Evolutionary conservation across 2,113 vertebrate genomes (phyloP).

Genomic region (Tenrec ecaudatus): DNA sequence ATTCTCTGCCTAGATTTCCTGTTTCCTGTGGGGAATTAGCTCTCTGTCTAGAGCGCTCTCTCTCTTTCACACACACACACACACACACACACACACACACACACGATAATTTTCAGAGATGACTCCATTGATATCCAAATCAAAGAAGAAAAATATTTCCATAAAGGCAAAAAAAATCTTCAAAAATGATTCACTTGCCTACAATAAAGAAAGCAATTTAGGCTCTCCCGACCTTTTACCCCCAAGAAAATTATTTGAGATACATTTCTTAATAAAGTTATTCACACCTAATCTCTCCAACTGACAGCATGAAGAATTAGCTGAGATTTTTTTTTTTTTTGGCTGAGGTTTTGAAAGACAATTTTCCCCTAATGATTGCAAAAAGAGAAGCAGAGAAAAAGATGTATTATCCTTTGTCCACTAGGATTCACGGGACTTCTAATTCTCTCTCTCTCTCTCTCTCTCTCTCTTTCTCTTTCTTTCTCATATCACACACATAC

Average conservation of each 20-base stretch:
- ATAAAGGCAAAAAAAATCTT: slow-evolving; percentile 19
- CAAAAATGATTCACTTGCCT: not conserved
- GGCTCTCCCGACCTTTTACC: not conserved
- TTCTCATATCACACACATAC: too few relatives aligned
- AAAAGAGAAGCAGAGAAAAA: not conserved
- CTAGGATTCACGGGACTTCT: not conserved
- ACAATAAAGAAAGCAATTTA: slow-evolving; percentile 11
- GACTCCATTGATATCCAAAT: not conserved
- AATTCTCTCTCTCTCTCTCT: not conserved
- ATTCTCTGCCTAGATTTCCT: not conserved
- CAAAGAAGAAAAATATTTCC: not conserved
- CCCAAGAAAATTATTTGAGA: not conserved
- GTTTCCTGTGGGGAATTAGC: not conserved
- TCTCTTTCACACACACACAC: not conserved
- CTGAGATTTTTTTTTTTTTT: too few relatives aligned
- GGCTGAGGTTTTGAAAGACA: slow-evolving; percentile 9
- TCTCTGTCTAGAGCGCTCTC: too few relatives aligned
- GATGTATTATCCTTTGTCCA: not conserved
- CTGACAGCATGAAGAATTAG: not conserved
- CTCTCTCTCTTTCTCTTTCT: not conserved
- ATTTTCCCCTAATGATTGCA: not conserved
- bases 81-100: not conserved
- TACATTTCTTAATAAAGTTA: not conserved
- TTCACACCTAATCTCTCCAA: not conserved
- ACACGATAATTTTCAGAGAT: not conserved